A percentile compares a stretch with the other conserved stretches of the same genome.
phyloP scores from a whole-genome alignment of 2,797 vertebrate species.

The Diplodus puntazzo region DNA sequence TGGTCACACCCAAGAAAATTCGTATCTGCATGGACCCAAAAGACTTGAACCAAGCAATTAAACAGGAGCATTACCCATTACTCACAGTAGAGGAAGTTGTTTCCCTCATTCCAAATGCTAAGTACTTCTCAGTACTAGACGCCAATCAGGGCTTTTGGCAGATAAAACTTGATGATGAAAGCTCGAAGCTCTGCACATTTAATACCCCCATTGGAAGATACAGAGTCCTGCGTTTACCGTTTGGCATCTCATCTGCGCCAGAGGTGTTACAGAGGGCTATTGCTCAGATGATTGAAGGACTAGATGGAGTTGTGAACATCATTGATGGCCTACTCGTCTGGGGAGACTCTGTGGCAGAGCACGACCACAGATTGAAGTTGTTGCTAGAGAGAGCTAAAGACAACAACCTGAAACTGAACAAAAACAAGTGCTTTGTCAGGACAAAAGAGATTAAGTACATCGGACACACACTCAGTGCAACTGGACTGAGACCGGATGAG shows the following conservation, averaged over 20 bases:
- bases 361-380: not conserved
- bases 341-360: not conserved
- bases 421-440: not conserved
- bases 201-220: not conserved
- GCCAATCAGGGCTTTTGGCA: too few relatives aligned
- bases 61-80: not conserved
- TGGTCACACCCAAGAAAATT: not conserved
- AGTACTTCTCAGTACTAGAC: not conserved
- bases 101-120: not conserved
- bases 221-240: not conserved
- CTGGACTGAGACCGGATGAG: conserved; percentile 32
- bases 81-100: not conserved
- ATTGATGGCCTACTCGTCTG: not conserved
- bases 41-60: not conserved
- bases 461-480: not conserved
- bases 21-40: not conserved
- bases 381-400: not conserved
- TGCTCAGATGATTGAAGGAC: not conserved
- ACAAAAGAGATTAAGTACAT: not conserved
- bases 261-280: not conserved
- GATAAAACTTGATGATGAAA: not conserved
- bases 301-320: not conserved
- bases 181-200: not conserved
- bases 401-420: not conserved
- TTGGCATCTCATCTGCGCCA: not conserved